Evolutionary conservation across 2,113 vertebrate species (phyloP).

Genomic region (Cephalopterus ornatus): DNA sequence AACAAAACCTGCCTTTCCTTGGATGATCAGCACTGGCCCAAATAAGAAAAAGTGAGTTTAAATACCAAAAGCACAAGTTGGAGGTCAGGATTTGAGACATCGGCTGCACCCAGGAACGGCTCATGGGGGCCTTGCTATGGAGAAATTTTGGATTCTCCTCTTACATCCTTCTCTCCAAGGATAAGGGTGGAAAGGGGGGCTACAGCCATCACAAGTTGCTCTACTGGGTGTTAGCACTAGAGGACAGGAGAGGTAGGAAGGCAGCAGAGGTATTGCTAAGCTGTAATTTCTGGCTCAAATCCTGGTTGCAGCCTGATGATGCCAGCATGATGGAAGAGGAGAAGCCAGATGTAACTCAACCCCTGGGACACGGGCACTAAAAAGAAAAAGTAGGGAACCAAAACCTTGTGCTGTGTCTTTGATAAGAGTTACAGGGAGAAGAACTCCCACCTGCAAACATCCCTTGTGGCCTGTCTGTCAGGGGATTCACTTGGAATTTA

Average conservation of each 20-base stretch:
- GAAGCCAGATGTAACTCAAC: not conserved
- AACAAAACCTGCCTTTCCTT: not conserved
- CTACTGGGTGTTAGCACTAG: not conserved
- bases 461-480: not conserved
- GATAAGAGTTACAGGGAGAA: not conserved
- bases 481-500: not conserved
- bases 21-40: not conserved
- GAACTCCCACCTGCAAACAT: not conserved
- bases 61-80: not conserved
- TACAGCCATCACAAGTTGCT: not conserved
- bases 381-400: not conserved
- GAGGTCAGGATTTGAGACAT: not conserved
- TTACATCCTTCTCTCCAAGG: not conserved
- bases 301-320: not conserved
- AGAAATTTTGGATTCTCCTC: not conserved
- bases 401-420: not conserved
- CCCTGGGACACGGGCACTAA: not conserved
- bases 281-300: not conserved
- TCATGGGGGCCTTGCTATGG: not conserved
- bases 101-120: fast-evolving
- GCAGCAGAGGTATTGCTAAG: not conserved
- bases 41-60: not conserved
- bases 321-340: not conserved
- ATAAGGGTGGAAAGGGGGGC: not conserved
- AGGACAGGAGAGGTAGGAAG: not conserved